Base-by-base conservation (phyloP, 2,888 invertebrate genomes). In the Trachelus iudaicus region DNA sequence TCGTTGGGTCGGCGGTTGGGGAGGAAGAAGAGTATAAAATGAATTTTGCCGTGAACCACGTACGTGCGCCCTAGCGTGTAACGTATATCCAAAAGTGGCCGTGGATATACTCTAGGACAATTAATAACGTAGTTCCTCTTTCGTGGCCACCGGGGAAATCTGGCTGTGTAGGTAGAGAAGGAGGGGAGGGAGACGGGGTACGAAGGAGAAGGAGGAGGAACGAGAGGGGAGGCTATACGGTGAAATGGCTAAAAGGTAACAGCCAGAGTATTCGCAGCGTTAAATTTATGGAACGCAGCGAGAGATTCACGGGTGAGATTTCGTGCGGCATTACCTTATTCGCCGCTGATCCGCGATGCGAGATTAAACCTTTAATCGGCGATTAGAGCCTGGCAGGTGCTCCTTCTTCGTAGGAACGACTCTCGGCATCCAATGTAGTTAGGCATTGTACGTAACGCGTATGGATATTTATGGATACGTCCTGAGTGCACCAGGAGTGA, bases 141-240 rank as follows among this genome's bases (percentile, higher is more conserved):
- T 37, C 69, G 69, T 69, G 77, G 40, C 69, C 79, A 35, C 79
- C 31, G n/a, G 79, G 79, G 75, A 79, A 79, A 79, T 79, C 75
- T 79, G 33, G 75, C 71, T 9, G 56, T 23, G 56, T 9, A 23
- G 40, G 40, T 56, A 56, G 23, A 56, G 56, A 23, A 56, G 23
- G 15, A 37, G 37, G 4, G 4, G 23, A n/a, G n/a, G 6, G 13
- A 12, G 71, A 31, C 33, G 33, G 34, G 35, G 71, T 76, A 74
- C 69, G 77, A 56, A 23, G 40, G 56, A 34, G 76, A 30, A 77
- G 34, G 71, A 30, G 37, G 34, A 33, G 37, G 40, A 33, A 73
- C 37, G 37, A 23, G 76, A 69, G 74, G 68, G 31, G 73, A 69
- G 23, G 40, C 34, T 30, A 11, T 15, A 30, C n/a, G 75, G 34